Conservation (phyloP, 2,113 vertebrate species). For the Tyto alba region DNA sequence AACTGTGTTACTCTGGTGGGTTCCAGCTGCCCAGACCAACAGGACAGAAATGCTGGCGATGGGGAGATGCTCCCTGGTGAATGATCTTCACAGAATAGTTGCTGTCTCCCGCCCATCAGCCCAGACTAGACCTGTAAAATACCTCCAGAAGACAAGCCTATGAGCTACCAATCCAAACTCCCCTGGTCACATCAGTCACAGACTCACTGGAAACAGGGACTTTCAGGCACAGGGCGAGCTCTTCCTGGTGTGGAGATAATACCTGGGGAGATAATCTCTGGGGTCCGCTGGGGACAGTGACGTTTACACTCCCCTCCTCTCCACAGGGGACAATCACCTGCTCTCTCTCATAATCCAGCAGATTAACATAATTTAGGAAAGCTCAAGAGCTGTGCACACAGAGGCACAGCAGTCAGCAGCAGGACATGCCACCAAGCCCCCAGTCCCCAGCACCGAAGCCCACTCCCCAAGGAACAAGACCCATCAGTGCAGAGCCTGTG, state of each 20-base stretch:
- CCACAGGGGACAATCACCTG: not conserved
- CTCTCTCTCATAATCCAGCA: not conserved
- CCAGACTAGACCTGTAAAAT: not conserved
- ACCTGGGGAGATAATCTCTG: not conserved
- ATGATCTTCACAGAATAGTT: not conserved
- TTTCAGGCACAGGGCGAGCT: not conserved
- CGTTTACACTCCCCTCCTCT: not conserved
- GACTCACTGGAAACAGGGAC: not conserved
- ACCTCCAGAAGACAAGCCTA: not conserved
- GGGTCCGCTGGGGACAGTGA: not conserved
- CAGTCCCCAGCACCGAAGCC: not conserved
- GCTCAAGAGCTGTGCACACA: not conserved
- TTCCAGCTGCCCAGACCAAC: rapidly evolving
- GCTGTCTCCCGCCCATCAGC: not conserved
- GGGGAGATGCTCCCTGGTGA: not conserved
- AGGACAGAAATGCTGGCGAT: rapidly evolving
- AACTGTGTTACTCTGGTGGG: rapidly evolving
- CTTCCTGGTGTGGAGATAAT: not conserved
- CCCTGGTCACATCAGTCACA: rapidly evolving
- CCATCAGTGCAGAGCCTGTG: rapidly evolving
- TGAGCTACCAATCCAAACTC: not conserved
- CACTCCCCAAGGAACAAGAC: not conserved
- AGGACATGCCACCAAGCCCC: not conserved
- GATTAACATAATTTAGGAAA: not conserved
- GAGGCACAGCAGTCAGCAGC: not conserved